A percentile compares a stretch with the other conserved stretches of the same genome.
Evolutionary conservation across 23 tunicate species (phyloP).

Genomic region (Styela plicata): DNA sequence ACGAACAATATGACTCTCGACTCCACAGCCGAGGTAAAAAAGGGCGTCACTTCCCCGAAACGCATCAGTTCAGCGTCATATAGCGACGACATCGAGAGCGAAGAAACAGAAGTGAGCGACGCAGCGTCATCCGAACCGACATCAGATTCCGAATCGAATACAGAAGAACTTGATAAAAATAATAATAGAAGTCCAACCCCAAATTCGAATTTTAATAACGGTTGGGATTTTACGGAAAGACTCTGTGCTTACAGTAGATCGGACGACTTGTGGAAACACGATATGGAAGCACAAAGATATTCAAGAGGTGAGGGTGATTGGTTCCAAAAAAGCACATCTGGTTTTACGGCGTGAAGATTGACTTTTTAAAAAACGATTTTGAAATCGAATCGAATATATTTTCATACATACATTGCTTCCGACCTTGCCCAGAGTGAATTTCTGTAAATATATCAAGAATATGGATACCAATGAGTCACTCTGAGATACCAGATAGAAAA

Average conservation of each 20-base stretch:
- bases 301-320: too few relatives aligned
- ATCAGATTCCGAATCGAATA: not conserved
- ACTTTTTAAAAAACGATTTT: too few relatives aligned
- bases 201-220: not conserved
- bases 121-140: not conserved
- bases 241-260: not conserved
- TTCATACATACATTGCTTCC: too few relatives aligned
- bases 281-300: not conserved
- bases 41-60: not conserved
- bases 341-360: too few relatives aligned
- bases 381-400: too few relatives aligned
- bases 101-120: not conserved
- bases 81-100: not conserved
- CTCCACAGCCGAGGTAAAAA: not conserved
- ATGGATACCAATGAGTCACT: too few relatives aligned
- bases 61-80: not conserved
- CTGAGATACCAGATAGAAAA: too few relatives aligned
- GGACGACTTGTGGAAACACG: not conserved
- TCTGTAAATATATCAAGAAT: too few relatives aligned
- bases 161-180: not conserved
- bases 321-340: too few relatives aligned
- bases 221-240: not conserved
- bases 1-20: not conserved
- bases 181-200: not conserved
- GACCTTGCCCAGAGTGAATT: too few relatives aligned